Conservation (phyloP, 2,113 vertebrate species). For the Pterophyllum scalare region DNA sequence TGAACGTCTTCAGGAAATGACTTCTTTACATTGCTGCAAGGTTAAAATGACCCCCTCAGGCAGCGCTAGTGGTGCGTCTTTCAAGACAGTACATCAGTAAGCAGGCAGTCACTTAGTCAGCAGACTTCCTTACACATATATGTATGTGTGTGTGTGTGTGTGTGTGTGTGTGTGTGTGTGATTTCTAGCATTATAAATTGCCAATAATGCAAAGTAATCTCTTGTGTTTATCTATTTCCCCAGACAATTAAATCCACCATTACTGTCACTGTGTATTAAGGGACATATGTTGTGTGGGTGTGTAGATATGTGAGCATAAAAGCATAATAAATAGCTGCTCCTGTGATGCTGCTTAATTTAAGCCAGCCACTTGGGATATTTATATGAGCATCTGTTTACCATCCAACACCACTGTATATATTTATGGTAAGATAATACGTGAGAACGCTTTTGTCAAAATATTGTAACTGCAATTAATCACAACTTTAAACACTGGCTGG, state of each 20-base stretch:
- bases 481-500: not conserved
- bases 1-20: not conserved
- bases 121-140: not conserved
- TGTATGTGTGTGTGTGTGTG: no score
- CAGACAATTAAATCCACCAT: constrained; percentile 70
- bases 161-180: not conserved
- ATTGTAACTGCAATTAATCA: constrained; percentile 1
- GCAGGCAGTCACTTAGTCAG: not conserved
- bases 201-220: constrained; percentile 60
- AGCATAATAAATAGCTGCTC: constrained; percentile 60
- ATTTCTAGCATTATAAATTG: constrained; percentile 47
- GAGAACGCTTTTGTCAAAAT: constrained; percentile 3
- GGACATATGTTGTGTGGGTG: constrained; percentile 60
- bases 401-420: not conserved
- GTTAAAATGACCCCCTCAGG: no score
- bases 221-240: constrained; percentile 61
- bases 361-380: constrained; percentile 34
- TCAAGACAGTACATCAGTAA: not conserved
- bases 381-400: constrained; percentile 46
- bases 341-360: constrained; percentile 58
- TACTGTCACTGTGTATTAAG: constrained; percentile 56
- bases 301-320: constrained; percentile 33
- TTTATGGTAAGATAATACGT: constrained; percentile 1
- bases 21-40: not conserved
- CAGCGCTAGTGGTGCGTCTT: not conserved